These are phyloP conservation scores for Iguana delicatissima DNA, from an alignment of 2,797 vertebrate genomes.

Conservation along the genomic window DNA sequence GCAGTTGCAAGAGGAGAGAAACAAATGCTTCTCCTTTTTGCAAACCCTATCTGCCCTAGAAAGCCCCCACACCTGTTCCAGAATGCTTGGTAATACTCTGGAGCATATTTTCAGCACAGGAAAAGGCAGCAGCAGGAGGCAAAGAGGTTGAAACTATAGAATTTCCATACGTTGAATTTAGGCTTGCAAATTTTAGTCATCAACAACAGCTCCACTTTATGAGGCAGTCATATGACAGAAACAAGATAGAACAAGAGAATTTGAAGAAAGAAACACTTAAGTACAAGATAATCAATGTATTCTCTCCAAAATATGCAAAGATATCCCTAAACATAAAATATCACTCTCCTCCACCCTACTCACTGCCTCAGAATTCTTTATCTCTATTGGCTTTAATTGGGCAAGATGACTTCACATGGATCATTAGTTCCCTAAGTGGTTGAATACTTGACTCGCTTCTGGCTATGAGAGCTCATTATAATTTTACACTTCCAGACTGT, in stretches of 20 bases:
- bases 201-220: background rate
- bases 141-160: no score
- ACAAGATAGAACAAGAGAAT: background rate
- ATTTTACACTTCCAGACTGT: background rate
- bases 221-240: background rate
- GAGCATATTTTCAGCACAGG: background rate
- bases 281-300: background rate
- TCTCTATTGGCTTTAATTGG: constrained; percentile 23
- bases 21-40: no score
- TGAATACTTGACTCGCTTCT: constrained; percentile 16
- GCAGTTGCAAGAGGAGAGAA: no score
- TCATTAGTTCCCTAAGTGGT: constrained; percentile 37
- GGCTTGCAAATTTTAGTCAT: background rate
- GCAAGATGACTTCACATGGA: constrained; percentile 20
- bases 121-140: background rate
- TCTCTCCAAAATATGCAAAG: background rate
- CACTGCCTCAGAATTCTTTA: background rate
- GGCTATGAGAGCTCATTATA: background rate
- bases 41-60: no score
- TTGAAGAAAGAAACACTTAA: background rate
- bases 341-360: background rate
- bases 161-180: no score
- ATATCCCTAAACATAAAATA: background rate
- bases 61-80: no score
- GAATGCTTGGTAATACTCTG: no score